Evolutionary conservation across 2,797 vertebrate genomes (phyloP).

Genomic region (Buphagus erythrorhynchus): DNA sequence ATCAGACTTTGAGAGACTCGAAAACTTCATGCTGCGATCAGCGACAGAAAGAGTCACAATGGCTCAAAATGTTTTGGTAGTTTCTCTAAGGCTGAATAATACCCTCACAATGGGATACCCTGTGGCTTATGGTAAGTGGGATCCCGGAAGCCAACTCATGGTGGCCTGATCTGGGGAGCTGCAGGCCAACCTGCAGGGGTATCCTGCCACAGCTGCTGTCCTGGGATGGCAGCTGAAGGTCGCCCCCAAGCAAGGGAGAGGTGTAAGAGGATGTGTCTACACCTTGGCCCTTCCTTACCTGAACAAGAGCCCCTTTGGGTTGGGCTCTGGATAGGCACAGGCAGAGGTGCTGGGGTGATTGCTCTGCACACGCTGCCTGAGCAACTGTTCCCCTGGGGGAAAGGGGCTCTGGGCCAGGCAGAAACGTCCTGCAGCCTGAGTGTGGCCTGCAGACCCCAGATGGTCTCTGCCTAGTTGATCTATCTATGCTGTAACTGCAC

Average conservation of each 20-base stretch:
- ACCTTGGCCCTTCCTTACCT: neutral
- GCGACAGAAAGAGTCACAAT: neutral
- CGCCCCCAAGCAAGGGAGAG: neutral
- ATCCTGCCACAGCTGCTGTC: neutral
- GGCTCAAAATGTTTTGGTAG: neutral
- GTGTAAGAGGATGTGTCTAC: neutral
- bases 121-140: neutral
- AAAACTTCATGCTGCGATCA: neutral
- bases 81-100: neutral
- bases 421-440: neutral
- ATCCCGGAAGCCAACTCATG: accelerated
- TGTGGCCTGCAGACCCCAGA: neutral
- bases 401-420: neutral
- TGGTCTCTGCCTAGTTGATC: neutral
- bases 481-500: accelerated
- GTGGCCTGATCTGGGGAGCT: neutral
- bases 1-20: neutral
- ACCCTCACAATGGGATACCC: neutral
- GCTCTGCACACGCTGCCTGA: accelerated
- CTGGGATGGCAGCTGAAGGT: neutral
- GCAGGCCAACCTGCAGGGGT: neutral
- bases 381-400: neutral
- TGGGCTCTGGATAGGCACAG: neutral
- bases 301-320: neutral
- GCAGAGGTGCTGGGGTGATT: neutral